phyloP scores from a whole-genome alignment of 1,140 invertebrate species.

The Drosophila littoralis region DNA sequence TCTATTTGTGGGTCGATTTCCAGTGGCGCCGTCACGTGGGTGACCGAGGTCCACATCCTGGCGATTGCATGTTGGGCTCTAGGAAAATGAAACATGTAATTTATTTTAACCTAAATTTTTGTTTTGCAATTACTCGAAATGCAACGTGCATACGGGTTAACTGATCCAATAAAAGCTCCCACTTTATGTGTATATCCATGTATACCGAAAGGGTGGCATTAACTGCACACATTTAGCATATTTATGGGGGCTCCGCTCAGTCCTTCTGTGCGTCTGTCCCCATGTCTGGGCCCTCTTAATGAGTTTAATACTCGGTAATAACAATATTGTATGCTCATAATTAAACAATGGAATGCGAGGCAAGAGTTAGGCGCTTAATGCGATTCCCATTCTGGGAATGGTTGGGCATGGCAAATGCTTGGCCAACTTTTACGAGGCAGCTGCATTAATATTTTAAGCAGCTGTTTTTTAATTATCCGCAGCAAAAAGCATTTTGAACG shows the following conservation, averaged over 20 bases:
- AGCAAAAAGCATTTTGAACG: conserved; percentile 5
- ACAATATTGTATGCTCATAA: conserved; percentile 39
- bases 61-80: conserved; percentile 51
- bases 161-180: conserved; percentile 23
- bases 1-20: not conserved
- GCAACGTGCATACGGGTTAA: conserved; percentile 19
- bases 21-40: conserved; percentile 12
- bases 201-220: not conserved
- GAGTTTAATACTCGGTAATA: conserved; percentile 39
- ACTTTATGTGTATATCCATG: not conserved
- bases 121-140: conserved; percentile 60
- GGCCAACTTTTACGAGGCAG: conserved; percentile 9
- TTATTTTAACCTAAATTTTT: conserved; percentile 75
- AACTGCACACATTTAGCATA: conserved; percentile 9
- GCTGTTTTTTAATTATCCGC: conserved; percentile 34
- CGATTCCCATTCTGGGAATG: conserved; percentile 5
- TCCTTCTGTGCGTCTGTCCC: not conserved
- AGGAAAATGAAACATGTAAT: conserved; percentile 70
- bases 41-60: conserved; percentile 40
- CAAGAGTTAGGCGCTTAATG: conserved; percentile 25
- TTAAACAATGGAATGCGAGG: conserved; percentile 23
- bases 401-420: conserved; percentile 1
- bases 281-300: conserved; percentile 24
- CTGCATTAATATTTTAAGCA: conserved; percentile 39
- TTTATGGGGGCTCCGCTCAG: conserved; percentile 8